Percentiles rank a stretch among this genome's conserved stretches.
Conservation (phyloP, 1,140 invertebrate species). For the Latrodectus geometricus region DNA sequence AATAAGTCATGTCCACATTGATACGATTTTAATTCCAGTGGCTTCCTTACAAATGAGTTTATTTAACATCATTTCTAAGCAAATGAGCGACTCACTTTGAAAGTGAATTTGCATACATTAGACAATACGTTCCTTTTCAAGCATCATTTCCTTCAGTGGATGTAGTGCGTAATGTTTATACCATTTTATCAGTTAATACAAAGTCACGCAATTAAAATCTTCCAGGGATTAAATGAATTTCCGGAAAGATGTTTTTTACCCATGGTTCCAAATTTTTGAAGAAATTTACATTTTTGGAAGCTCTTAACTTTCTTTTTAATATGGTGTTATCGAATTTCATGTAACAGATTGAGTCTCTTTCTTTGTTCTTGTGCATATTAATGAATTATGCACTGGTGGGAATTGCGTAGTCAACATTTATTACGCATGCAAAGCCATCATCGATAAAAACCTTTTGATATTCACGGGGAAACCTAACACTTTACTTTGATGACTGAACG, state of each 20-base stretch:
- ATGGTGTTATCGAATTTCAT: conserved; percentile 22
- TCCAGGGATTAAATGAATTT: conserved; percentile 36
- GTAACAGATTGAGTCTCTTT: conserved; percentile 20
- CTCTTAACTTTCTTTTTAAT: conserved; percentile 14
- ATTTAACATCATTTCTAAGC: conserved; percentile 35
- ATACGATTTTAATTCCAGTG: conserved; percentile 8
- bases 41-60: conserved; percentile 43
- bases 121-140: conserved; percentile 32
- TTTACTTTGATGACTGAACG: background rate
- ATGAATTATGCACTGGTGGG: conserved; percentile 15
- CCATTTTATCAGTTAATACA: background rate
- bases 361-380: conserved; percentile 32
- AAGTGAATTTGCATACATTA: conserved; percentile 41
- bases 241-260: background rate
- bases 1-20: background rate
- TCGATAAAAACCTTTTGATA: background rate
- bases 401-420: background rate
- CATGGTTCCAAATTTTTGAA: background rate
- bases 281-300: conserved; percentile 43
- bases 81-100: conserved; percentile 41
- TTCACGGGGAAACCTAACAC: background rate
- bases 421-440: conserved; percentile 7
- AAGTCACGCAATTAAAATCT: conserved; percentile 52
- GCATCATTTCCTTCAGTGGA: conserved; percentile 11
- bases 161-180: conserved; percentile 8